Percentiles rank a stretch among this genome's conserved stretches.
phyloP scores from a whole-genome alignment of 2,888 invertebrate species.

The Sarcophaga variegata region DNA sequence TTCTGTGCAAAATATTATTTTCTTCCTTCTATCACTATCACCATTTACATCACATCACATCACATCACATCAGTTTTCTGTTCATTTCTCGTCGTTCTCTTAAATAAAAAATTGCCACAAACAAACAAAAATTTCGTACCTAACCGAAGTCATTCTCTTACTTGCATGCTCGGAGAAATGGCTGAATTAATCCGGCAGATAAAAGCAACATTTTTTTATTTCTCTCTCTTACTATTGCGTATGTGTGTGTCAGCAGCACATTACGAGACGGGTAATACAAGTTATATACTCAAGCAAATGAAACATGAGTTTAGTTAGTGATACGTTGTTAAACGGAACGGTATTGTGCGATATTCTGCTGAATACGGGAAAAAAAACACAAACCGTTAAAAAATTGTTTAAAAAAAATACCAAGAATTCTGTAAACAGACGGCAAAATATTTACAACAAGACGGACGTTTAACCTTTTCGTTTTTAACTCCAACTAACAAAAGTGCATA shows the following conservation, averaged over 20 bases:
- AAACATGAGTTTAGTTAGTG: conserved; percentile 76
- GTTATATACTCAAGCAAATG: conserved; percentile 65
- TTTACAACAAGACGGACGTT: neutral
- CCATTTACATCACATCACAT: neutral
- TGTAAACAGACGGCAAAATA: conserved; percentile 56
- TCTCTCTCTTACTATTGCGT: conserved; percentile 44
- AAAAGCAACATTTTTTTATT: conserved; percentile 11
- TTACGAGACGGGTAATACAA: conserved; percentile 40
- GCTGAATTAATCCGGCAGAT: conserved; percentile 62
- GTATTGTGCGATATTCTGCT: conserved; percentile 71
- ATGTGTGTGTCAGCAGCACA: conserved; percentile 55
- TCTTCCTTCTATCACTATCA: conserved; percentile 45
- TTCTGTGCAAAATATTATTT: conserved; percentile 26
- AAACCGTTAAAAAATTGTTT: conserved; percentile 34
- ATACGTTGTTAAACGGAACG: conserved; percentile 75
- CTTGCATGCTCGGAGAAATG: conserved; percentile 67
- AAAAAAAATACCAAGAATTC: conserved; percentile 34
- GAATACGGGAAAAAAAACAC: conserved; percentile 8
- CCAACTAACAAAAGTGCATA: neutral
- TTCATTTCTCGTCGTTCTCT: too few relatives aligned
- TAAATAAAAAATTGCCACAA: conserved; percentile 37
- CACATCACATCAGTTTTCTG: too few relatives aligned
- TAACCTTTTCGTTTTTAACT: neutral
- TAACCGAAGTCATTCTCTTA: neutral
- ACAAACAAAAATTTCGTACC: conserved; percentile 41